Conservation (phyloP, 2,888 invertebrate genomes). For the Pachymerium ferrugineum region DNA sequence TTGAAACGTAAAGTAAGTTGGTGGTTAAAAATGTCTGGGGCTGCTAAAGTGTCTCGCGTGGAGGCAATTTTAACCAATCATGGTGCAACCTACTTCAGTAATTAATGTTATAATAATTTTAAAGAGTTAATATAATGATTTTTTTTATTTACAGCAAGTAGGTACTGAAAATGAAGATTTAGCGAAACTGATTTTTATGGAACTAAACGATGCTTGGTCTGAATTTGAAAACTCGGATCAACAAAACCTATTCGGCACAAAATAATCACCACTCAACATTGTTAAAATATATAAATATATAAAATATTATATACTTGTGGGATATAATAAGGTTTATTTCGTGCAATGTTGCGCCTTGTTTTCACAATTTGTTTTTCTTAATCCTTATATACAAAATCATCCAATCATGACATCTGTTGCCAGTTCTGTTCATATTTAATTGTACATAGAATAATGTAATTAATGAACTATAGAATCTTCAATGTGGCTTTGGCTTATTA, state of each 20-base stretch:
- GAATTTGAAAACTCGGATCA: constrained; percentile 78
- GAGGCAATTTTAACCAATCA: no score
- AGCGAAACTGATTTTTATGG: constrained; percentile 96
- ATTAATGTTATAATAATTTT: no score
- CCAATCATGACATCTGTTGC: neutral
- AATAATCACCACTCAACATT: constrained; percentile 28
- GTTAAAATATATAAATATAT: neutral
- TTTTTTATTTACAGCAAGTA: constrained; percentile 65
- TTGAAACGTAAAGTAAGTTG: no score
- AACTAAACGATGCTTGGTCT: constrained; percentile 97
- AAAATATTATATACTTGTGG: neutral
- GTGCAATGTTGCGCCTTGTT: neutral
- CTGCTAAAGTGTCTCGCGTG: no score
- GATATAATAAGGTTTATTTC: neutral
- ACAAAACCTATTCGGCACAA: constrained; percentile 36
- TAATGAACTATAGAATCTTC: no score
- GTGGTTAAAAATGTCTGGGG: no score
- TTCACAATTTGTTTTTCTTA: neutral
- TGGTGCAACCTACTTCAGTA: no score
- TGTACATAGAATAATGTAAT: neutral
- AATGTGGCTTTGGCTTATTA: neutral
- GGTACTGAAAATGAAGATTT: constrained; percentile 87
- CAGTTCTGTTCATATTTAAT: constrained; percentile 13
- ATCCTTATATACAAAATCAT: neutral
- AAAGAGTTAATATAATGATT: neutral